These are phyloP conservation scores for Zaprionus inermis DNA, from an alignment of 1,140 invertebrate species.

Conservation along the genomic window DNA sequence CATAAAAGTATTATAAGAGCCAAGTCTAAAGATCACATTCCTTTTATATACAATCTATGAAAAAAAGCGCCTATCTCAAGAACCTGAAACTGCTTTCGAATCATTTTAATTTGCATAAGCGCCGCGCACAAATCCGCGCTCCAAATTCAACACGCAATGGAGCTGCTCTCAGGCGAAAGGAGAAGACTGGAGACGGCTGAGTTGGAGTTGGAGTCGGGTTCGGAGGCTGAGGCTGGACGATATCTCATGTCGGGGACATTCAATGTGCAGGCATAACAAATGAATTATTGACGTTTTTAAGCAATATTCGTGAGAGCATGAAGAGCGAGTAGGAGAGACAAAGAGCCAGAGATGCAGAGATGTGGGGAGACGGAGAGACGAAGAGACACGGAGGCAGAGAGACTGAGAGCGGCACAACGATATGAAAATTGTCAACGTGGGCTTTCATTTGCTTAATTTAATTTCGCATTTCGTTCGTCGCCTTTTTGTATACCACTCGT, in stretches of 20 bases:
- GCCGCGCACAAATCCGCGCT: slow-evolving; percentile 69
- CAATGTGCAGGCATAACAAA: slow-evolving; percentile 84
- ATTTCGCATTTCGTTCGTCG: slow-evolving; percentile 68
- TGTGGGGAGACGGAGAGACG: slow-evolving; percentile 16
- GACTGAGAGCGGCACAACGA: slow-evolving; percentile 28
- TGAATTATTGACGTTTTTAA: slow-evolving; percentile 84
- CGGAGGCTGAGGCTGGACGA: slow-evolving; percentile 32
- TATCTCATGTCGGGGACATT: slow-evolving; percentile 75
- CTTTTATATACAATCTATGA: not conserved
- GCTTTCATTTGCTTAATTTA: slow-evolving; percentile 83
- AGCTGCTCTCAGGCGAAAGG: not conserved
- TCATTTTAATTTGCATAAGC: slow-evolving; percentile 78
- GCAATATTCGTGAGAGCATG: slow-evolving; percentile 78
- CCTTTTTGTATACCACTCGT: slow-evolving; percentile 61
- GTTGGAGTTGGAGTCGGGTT: not conserved
- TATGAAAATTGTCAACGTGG: slow-evolving; percentile 83
- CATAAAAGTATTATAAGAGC: not conserved
- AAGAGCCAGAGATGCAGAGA: not conserved
- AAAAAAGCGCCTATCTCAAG: not conserved
- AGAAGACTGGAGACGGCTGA: slow-evolving; percentile 7
- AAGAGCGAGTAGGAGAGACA: slow-evolving; percentile 23
- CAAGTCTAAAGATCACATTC: not conserved
- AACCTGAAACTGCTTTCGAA: slow-evolving; percentile 20
- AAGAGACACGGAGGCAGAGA: not conserved
- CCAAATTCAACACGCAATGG: slow-evolving; percentile 72